Percentiles rank a stretch among this genome's conserved stretches.
phyloP scores from a whole-genome alignment of 2,113 vertebrate genomes.

The Scatophagus argus region DNA sequence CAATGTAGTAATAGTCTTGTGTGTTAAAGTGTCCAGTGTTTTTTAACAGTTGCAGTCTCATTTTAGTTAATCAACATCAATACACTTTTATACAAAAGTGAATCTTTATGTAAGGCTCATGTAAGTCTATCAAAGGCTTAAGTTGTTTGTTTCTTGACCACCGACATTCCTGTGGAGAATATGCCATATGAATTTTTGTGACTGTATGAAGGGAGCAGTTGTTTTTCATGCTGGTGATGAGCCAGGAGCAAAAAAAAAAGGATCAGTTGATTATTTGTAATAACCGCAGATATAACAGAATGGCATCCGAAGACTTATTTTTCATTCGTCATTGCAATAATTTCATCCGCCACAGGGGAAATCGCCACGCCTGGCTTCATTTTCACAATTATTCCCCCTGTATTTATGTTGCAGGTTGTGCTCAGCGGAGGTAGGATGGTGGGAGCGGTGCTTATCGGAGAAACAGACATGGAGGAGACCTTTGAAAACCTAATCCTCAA shows the following conservation, averaged over 20 bases:
- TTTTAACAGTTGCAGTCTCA: neutral
- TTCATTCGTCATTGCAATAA: neutral
- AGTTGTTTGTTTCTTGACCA: neutral
- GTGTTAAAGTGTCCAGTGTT: neutral
- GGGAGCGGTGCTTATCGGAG: conserved; percentile 94
- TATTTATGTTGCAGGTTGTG: conserved; percentile 76
- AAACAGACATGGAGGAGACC: conserved; percentile 96
- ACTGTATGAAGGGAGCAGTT: conserved; percentile 11
- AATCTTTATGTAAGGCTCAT: neutral
- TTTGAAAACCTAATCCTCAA: conserved; percentile 99
- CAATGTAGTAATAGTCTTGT: neutral
- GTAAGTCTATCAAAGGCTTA: neutral
- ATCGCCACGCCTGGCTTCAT: neutral
- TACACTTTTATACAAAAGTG: neutral
- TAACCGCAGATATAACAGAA: neutral
- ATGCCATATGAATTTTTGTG: neutral
- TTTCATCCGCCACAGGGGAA: neutral
- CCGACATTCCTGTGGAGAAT: neutral
- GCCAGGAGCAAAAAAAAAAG: neutral
- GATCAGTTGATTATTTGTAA: neutral
- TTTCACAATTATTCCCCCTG: neutral
- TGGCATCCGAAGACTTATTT: neutral
- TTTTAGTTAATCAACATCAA: neutral
- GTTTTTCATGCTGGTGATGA: neutral
- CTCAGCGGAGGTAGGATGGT: conserved; percentile 91